Percentiles rank a stretch among this genome's conserved stretches.
These are phyloP conservation scores for Meriones psammophilus DNA, from an alignment of 2,797 vertebrate genomes.

Conservation along the genomic window DNA sequence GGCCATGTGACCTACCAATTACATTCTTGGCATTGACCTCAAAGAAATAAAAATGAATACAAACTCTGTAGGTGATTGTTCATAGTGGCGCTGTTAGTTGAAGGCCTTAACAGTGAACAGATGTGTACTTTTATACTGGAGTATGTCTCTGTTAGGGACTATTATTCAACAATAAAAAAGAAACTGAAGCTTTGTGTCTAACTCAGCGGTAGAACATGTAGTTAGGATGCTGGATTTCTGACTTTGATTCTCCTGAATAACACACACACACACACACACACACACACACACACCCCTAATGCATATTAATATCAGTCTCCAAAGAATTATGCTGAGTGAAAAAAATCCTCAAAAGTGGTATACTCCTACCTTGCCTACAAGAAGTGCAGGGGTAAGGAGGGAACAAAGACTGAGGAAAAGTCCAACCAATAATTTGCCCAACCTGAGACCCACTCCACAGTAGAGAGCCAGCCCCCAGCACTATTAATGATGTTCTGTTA, in stretches of 20 bases:
- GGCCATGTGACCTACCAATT: background rate
- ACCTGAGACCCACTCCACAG: too few relatives aligned
- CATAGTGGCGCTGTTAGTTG: background rate
- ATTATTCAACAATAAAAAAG: slow-evolving; percentile 31
- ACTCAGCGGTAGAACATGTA: background rate
- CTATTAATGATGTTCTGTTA: too few relatives aligned
- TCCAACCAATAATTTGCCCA: too few relatives aligned
- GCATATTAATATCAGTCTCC: background rate
- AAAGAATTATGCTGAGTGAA: background rate
- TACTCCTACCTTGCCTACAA: too few relatives aligned
- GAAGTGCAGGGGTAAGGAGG: too few relatives aligned
- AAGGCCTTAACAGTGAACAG: background rate
- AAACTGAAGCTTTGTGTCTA: background rate
- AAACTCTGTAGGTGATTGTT: background rate
- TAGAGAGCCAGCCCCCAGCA: too few relatives aligned
- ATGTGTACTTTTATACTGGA: background rate
- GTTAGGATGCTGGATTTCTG: background rate
- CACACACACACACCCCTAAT: background rate
- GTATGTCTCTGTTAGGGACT: background rate
- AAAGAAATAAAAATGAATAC: slow-evolving; percentile 14
- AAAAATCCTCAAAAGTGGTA: background rate
- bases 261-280: background rate
- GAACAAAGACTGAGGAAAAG: too few relatives aligned
- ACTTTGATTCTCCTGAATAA: background rate
- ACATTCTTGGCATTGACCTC: slow-evolving; percentile 21